A percentile compares a stretch with the other conserved stretches of the same genome.
phyloP scores from a whole-genome alignment of 2,113 vertebrate genomes.

The Falcunculus frontatus region DNA sequence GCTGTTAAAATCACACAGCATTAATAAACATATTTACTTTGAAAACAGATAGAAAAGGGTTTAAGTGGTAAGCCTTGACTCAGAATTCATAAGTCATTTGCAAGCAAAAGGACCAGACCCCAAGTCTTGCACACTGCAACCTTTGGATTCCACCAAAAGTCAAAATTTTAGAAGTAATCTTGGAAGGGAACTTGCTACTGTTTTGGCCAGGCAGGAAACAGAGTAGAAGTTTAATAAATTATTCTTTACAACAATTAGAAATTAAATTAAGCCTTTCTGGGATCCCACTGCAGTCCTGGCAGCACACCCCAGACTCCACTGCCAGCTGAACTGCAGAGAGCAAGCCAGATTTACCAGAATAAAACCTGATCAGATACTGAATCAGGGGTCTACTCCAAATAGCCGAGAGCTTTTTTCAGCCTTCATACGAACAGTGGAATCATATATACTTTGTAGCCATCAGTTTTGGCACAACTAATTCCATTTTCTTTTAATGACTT shows the following conservation, averaged over 20 bases:
- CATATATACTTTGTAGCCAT: not conserved
- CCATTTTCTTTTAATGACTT: constrained; percentile 21
- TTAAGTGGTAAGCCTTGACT: not conserved
- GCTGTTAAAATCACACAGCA: not conserved
- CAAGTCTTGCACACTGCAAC: not conserved
- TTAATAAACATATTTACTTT: constrained; percentile 4
- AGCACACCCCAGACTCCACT: not conserved
- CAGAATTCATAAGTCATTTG: not conserved
- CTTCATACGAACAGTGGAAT: not conserved
- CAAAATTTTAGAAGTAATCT: not conserved
- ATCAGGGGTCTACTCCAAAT: not conserved
- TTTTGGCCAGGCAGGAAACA: not conserved
- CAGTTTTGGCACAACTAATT: not conserved
- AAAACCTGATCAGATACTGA: not conserved
- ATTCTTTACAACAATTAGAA: constrained; percentile 30
- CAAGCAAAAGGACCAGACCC: not conserved
- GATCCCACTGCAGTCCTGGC: constrained; percentile 30
- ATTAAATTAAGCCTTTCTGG: constrained; percentile 27
- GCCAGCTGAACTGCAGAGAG: not conserved
- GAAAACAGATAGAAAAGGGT: not conserved
- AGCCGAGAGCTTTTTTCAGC: not conserved
- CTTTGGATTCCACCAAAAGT: not conserved
- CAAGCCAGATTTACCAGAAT: constrained; percentile 1
- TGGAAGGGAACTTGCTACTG: not conserved
- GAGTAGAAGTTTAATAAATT: not conserved